Evolutionary conservation across 2,113 vertebrate genomes (phyloP).

Genomic region (Ursus arctos): DNA sequence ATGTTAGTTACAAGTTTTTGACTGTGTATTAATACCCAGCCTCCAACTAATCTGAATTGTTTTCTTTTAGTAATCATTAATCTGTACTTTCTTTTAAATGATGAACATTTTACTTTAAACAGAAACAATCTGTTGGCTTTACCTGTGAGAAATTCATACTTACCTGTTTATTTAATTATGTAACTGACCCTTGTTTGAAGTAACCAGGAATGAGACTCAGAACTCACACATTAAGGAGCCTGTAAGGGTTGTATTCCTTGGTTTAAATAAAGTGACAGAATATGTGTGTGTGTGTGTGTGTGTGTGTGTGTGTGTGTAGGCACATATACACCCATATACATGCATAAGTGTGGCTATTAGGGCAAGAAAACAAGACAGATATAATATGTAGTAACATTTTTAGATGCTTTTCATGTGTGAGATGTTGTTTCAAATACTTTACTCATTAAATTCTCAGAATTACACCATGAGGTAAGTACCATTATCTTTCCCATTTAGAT

Average conservation of each 20-base stretch:
- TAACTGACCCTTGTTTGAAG: neutral
- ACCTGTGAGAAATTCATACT: neutral
- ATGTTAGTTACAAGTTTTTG: neutral
- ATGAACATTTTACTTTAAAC: neutral
- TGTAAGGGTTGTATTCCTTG: neutral
- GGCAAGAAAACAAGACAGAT: neutral
- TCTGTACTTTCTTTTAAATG: neutral
- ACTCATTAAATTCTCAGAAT: neutral
- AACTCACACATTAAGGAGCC: neutral
- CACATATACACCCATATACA: accelerated
- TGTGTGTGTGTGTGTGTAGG: neutral
- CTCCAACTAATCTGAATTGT: neutral
- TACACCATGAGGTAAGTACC: neutral
- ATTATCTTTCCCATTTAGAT: neutral
- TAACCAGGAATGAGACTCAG: neutral
- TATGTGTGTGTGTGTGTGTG: neutral
- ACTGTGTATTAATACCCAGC: neutral
- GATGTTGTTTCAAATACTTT: neutral
- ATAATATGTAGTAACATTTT: neutral
- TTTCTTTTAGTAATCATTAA: neutral
- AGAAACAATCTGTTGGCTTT: neutral
- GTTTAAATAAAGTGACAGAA: neutral
- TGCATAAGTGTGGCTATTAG: neutral
- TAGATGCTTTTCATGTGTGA: neutral
- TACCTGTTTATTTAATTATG: neutral